phyloP scores from a whole-genome alignment of 2,797 vertebrate genomes.

The Arremon brunneinucha region DNA sequence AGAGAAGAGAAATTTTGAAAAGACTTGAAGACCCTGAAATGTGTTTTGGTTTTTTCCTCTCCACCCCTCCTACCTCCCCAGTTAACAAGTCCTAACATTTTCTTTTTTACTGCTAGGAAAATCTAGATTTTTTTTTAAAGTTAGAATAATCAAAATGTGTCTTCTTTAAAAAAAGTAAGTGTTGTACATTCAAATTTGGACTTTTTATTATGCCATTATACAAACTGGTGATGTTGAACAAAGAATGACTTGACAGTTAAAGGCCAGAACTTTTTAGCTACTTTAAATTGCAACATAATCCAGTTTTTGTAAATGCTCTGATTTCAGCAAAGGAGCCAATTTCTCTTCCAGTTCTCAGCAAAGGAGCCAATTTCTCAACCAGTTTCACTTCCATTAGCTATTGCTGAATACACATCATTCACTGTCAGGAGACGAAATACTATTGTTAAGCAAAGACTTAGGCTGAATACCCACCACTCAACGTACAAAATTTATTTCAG shows the following conservation, averaged over 20 bases:
- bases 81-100: background rate
- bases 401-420: background rate
- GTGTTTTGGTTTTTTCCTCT: background rate
- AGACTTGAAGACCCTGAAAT: background rate
- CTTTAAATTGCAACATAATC: background rate
- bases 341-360: background rate
- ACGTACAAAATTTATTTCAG: background rate
- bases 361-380: background rate
- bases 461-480: background rate
- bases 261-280: background rate
- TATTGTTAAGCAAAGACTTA: background rate
- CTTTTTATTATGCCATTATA: background rate
- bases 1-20: background rate
- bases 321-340: background rate
- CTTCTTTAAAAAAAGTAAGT: background rate
- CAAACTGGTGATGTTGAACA: background rate
- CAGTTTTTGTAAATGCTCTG: background rate
- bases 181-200: background rate
- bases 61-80: accelerated
- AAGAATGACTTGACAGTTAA: background rate
- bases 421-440: background rate
- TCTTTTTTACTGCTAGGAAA: background rate
- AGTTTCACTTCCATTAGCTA: background rate
- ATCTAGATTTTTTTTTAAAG: background rate
- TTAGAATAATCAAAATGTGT: background rate